A percentile compares a stretch with the other conserved stretches of the same genome.
Conservation (phyloP, 2,113 vertebrate species). For the Zapornia atra region DNA sequence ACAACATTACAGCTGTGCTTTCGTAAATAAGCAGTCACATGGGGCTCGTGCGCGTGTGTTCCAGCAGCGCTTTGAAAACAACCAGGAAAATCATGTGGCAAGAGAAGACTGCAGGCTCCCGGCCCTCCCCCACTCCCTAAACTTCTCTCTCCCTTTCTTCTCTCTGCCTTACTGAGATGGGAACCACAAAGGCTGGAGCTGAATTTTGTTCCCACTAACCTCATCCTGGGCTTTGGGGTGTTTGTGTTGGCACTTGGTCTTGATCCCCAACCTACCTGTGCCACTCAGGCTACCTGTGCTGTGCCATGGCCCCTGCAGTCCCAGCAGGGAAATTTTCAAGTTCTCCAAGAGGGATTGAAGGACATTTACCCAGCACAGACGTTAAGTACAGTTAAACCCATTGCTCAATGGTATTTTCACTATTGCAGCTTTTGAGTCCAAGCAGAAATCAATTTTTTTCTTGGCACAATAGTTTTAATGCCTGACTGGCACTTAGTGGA, state of each 20-base stretch:
- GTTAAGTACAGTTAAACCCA: not conserved
- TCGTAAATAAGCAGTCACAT: constrained; percentile 71
- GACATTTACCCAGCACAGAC: not conserved
- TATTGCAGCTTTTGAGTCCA: not conserved
- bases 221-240: not conserved
- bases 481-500: not conserved
- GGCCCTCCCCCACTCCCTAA: not conserved
- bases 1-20: constrained; percentile 41
- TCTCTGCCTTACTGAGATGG: not conserved
- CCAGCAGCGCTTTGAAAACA: constrained; percentile 56
- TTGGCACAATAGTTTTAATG: not conserved
- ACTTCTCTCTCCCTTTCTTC: not conserved
- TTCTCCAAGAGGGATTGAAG: not conserved
- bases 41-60: constrained; percentile 35
- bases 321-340: not conserved
- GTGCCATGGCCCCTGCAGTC: not conserved
- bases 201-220: not conserved
- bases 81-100: constrained; percentile 73
- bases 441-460: not conserved
- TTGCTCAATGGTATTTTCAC: constrained; percentile 19
- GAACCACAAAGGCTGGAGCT: not conserved
- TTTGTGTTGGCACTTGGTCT: not conserved
- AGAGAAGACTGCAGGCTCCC: constrained; percentile 19
- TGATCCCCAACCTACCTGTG: not conserved
- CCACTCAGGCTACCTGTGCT: not conserved